Conservation (phyloP, 2,797 vertebrate species). For the Sternarchorhynchus goeldii region DNA sequence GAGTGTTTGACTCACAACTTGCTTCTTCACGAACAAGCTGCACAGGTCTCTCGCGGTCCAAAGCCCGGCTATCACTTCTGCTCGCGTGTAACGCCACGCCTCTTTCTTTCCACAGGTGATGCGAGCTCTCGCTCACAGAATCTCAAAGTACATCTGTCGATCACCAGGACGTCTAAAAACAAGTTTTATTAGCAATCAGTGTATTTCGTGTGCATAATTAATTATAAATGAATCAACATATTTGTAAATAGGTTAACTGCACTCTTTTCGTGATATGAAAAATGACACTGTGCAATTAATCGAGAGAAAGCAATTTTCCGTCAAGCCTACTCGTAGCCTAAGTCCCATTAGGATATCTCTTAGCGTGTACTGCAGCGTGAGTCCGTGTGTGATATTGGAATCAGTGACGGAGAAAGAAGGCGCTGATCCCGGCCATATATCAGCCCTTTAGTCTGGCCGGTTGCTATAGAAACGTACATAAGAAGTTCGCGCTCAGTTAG, state of each 20-base stretch:
- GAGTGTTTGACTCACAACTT: no score
- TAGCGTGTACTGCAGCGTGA: not conserved
- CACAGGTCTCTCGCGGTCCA: no score
- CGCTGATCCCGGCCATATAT: slow-evolving; percentile 28
- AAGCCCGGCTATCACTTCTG: no score
- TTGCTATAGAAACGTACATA: slow-evolving; percentile 47
- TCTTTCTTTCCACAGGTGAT: slow-evolving; percentile 42
- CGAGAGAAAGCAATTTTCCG: not conserved
- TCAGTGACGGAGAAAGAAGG: slow-evolving; percentile 17
- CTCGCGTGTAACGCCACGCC: slow-evolving; percentile 38
- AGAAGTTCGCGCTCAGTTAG: slow-evolving; percentile 42
- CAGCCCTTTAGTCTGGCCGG: slow-evolving; percentile 26
- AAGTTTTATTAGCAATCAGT: no score
- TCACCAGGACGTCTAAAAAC: no score
- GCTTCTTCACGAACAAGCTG: no score
- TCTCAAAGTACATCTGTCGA: not conserved
- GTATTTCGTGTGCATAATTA: not conserved
- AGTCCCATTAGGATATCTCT: slow-evolving; percentile 6
- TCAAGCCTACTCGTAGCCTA: not conserved
- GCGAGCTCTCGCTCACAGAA: not conserved
- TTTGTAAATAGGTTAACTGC: not conserved
- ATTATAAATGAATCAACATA: not conserved
- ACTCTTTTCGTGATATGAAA: not conserved
- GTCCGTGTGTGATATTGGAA: slow-evolving; percentile 32
- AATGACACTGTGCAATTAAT: not conserved